Conservation (phyloP, 2,113 vertebrate species). For the Azemiops feae region DNA sequence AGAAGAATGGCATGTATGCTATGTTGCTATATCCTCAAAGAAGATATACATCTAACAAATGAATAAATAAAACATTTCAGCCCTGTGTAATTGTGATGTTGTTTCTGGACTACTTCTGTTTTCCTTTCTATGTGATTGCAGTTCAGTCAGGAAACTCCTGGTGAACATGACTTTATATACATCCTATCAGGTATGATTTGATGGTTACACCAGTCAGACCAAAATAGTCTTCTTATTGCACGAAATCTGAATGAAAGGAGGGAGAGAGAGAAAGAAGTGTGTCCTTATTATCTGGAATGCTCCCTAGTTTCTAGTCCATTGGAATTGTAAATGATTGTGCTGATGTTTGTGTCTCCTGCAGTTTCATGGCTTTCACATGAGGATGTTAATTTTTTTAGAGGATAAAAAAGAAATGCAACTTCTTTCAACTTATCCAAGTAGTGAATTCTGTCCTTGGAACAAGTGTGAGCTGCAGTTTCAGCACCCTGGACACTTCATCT, state of each 20-base stretch:
- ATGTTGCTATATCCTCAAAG: not conserved
- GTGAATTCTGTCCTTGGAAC: not conserved
- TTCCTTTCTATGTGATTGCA: not conserved
- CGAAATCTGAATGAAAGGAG: not conserved
- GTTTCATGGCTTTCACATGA: not conserved
- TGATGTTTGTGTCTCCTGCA: not conserved
- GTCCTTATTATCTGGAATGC: not conserved
- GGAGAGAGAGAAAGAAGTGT: not conserved
- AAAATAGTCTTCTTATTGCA: not conserved
- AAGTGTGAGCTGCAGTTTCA: not conserved
- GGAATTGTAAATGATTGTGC: not conserved
- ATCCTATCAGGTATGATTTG: no score
- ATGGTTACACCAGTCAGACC: not conserved
- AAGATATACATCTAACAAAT: not conserved
- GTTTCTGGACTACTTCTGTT: not conserved
- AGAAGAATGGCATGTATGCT: not conserved
- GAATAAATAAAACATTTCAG: not conserved
- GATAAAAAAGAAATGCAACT: not conserved
- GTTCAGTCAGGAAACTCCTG: not conserved
- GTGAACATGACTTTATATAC: not conserved
- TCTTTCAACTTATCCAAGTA: not conserved
- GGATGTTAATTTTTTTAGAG: not conserved
- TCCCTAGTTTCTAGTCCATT: not conserved
- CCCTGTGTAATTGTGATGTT: not conserved
- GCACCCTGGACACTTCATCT: not conserved